These are phyloP conservation scores for Apteryx mantelli DNA, from an alignment of 2,113 vertebrate genomes.

Conservation along the genomic window DNA sequence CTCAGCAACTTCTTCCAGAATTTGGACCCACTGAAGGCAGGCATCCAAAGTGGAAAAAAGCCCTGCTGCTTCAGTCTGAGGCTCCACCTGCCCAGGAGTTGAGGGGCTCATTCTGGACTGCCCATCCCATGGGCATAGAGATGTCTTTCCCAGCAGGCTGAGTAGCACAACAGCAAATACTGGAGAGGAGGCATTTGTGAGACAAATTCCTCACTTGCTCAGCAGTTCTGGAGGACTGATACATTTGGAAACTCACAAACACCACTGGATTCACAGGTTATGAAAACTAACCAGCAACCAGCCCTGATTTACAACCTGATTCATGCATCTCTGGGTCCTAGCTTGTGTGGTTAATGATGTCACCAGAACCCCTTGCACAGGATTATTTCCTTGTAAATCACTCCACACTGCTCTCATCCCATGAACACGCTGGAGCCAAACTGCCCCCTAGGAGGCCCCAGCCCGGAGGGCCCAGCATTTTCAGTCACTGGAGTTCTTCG, in stretches of 20 bases:
- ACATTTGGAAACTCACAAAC: not conserved
- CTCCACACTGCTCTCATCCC: not conserved
- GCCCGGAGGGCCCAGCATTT: not conserved
- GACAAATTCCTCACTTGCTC: not conserved
- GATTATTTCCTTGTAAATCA: not conserved
- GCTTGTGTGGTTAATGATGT: not conserved
- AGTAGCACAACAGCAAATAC: not conserved
- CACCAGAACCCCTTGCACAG: not conserved
- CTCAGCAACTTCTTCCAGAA: not conserved
- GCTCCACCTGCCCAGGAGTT: not conserved
- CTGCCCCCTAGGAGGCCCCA: not conserved
- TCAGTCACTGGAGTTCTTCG: no score
- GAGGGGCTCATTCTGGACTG: not conserved
- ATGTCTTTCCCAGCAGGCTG: not conserved
- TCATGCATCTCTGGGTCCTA: not conserved
- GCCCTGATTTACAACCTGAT: slow-evolving; percentile 2
- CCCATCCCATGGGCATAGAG: not conserved
- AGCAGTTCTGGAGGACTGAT: not conserved
- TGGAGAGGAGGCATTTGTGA: not conserved
- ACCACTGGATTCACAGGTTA: not conserved
- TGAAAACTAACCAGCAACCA: not conserved
- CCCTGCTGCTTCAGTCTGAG: not conserved
- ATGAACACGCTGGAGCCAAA: not conserved
- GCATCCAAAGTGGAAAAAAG: not conserved
- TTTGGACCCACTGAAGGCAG: not conserved